Base-by-base conservation (phyloP, 2,888 invertebrate species). In the Noctua janthe region DNA sequence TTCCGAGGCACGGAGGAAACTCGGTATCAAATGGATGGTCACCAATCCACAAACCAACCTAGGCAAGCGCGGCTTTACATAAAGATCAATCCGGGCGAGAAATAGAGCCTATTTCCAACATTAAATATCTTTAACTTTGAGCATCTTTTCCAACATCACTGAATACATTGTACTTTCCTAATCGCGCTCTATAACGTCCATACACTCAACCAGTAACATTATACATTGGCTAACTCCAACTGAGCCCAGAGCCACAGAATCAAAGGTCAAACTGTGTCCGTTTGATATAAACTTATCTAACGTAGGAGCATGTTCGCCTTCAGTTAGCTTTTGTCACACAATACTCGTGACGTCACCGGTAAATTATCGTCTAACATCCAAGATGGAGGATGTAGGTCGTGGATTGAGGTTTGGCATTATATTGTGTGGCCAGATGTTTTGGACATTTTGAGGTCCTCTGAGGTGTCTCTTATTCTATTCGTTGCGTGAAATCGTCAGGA, bases 251-350 rank as follows among this genome's bases (percentile, higher is more conserved):
- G 80, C 71, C 66, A 69, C 81, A 81, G 88, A 78, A 81, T 62
- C 86, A 86, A 86, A 86, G 86, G 88, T 86, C 88, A 88, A 39
- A 59, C 70, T 59, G 35, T 76, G 88, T 73, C 77, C 75, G 78
- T 78, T 88, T 85, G 82, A 86, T 88, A 82, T 86, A 62, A 74
- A 88, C 70, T 71, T 85, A 86, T 88, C 88, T 77, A 85, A 88
- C 78, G 77, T 81, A 86, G 86, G 59, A 81, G 77, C 76, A 74
- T 72, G 87, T 77, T 88, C 66, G 81, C 88, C 86, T 86, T 88
- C 88, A 59, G 56, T 76, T 85, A 10, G 77, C 77, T 81, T 69
- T 88, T 86, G 81, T 86, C 86, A 78, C 85, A 87, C 74, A 73
- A 85, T 74, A 66, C 62, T 43, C 2, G 69, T 86, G 85, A 86